Base-by-base conservation (phyloP, 2,113 vertebrate genomes). In the Thunnus maccoyii region DNA sequence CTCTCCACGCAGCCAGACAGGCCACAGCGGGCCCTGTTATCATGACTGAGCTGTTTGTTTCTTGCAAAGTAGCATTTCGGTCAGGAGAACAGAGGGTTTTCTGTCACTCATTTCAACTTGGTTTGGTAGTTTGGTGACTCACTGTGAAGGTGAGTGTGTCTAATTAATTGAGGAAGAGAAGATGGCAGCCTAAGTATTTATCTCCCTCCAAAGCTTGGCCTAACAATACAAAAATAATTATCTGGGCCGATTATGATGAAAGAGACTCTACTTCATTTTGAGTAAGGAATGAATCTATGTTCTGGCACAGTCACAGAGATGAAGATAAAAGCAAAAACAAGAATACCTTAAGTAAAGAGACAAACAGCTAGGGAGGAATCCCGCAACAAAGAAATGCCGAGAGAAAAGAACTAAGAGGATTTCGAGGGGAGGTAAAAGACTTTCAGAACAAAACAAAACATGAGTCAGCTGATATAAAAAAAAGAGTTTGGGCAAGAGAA, bases 31-130 rank as follows among this genome's bases (percentile, higher is more conserved):
- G 30, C 14, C 17, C 58, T 48, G 32, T 64, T 54, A 47, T n/a
- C 15, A 22, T n/a, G 30, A 11, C 20, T 13, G 15, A 71, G 41
- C 48, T 56, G 27, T 44, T 69, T 74, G 68, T 57, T 63, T 41
- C 22, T 54, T 22, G 44, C 6, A 41, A 56, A 55, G 71, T 51
- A 20, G 13, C 10, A 25, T 50, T 82, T 48, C 16, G 11, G 41
- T 74, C 58, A 51, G 56, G 25, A 12, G 25, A 81, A 48, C 32
- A 12, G 22, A 48, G 76, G 12, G 7, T 41, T 60, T 36, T 50
- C 30, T 18, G 46, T 75, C 47, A 3, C 20, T 41, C 1, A 0
- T 60, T 63, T 64, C 50, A 13, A 27, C 20, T 66, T 18, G 41
- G 36, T 68, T 17, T 41, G 25, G 2, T 55, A 16, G 46, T 63